Conservation (phyloP, 1,140 invertebrate genomes). For the Chironomus tepperi region DNA sequence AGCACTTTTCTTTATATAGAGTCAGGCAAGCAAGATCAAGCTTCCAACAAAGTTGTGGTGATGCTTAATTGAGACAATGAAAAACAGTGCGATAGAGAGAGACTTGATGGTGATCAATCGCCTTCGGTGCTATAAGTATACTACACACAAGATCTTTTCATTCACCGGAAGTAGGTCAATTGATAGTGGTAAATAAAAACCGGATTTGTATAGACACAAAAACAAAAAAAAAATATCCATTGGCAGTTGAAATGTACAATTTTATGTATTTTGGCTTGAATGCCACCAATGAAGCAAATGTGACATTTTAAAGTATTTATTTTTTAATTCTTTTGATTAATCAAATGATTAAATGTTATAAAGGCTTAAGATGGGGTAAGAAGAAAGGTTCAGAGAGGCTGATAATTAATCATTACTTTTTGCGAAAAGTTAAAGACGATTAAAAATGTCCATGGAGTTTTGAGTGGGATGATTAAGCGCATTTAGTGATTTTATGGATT, state of each 20-base stretch:
- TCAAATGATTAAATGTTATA: too few species aligned
- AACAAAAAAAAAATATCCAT: neutral
- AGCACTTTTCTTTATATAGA: too few species aligned
- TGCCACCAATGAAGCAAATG: neutral
- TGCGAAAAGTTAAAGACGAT: too few species aligned
- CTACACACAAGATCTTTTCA: neutral
- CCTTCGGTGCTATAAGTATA: neutral
- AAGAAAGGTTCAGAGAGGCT: too few species aligned
- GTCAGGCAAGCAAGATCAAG: neutral
- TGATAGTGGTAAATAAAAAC: slow-evolving; percentile 10
- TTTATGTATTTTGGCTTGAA: neutral
- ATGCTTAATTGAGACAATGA: neutral
- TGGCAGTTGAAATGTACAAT: neutral
- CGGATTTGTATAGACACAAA: slow-evolving; percentile 14
- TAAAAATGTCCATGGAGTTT: too few species aligned
- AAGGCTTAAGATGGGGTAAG: too few species aligned
- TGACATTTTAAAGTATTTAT: too few species aligned
- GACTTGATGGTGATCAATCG: neutral
- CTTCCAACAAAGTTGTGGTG: neutral
- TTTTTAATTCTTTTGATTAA: too few species aligned
- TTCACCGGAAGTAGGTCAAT: slow-evolving; percentile 21
- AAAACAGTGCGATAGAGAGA: neutral
- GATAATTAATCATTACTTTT: too few species aligned
- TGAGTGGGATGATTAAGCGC: too few species aligned
- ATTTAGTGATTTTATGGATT: too few species aligned